Evolutionary conservation across 2,113 vertebrate genomes (phyloP).

Genomic region (Panurus biarmicus): DNA sequence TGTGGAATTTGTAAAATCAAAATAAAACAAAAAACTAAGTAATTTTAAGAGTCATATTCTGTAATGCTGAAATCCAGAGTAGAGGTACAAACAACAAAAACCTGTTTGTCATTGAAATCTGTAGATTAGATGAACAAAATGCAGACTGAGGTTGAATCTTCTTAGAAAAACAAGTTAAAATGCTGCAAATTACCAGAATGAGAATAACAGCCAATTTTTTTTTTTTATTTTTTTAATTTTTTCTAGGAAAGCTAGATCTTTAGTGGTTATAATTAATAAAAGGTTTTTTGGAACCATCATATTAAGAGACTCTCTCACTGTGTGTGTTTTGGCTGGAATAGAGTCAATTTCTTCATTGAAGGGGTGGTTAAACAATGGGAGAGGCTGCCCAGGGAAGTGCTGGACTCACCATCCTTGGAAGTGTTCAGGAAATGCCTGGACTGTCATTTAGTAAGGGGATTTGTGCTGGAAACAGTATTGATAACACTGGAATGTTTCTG

Average conservation of each 20-base stretch:
- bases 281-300: neutral
- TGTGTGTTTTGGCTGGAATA: neutral
- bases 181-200: neutral
- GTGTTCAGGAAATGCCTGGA: neutral
- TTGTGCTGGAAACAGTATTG: neutral
- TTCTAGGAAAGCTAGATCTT: neutral
- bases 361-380: neutral
- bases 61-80: neutral
- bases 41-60: neutral
- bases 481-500: neutral
- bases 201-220: neutral
- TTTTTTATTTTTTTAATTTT: slow-evolving; percentile 42
- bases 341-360: neutral
- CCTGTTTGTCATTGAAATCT: neutral
- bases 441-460: neutral
- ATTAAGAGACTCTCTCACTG: neutral
- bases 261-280: slow-evolving; percentile 14
- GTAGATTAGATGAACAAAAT: neutral
- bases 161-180: neutral
- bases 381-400: neutral
- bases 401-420: neutral
- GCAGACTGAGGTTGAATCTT: neutral
- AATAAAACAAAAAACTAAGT: neutral
- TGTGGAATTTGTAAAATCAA: neutral
- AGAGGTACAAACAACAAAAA: neutral